phyloP scores from a whole-genome alignment of 2,888 invertebrate species.

The Cephus nigrinus region DNA sequence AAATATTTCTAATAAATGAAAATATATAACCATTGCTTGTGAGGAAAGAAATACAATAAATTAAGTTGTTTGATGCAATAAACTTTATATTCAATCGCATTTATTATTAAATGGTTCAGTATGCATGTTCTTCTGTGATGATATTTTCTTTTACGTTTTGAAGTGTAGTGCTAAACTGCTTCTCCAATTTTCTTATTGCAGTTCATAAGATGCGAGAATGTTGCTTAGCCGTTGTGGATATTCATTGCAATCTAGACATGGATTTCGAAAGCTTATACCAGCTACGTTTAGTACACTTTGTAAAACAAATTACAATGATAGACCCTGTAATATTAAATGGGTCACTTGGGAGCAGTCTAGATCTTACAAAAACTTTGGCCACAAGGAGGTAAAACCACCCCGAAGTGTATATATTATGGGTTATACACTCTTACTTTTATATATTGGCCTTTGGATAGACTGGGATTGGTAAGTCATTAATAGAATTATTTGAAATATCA shows the following conservation, averaged over 20 bases:
- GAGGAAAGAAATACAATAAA: background rate
- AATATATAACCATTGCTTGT: background rate
- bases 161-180: background rate
- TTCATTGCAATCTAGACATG: background rate
- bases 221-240: background rate
- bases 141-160: background rate
- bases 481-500: background rate
- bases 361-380: background rate
- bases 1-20: background rate
- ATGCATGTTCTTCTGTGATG: background rate
- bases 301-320: background rate
- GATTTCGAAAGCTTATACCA: background rate
- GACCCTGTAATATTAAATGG: background rate
- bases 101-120: background rate
- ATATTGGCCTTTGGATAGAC: background rate
- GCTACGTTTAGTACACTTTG: background rate
- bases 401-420: background rate
- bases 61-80: background rate
- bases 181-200: background rate
- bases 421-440: background rate
- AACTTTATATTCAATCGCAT: background rate
- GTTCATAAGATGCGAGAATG: background rate
- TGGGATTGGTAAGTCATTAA: constrained; percentile 5
- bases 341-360: background rate
- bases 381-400: background rate